These are phyloP conservation scores for Dascillus cervinus DNA, from an alignment of 2,888 invertebrate genomes.

Conservation along the genomic window DNA sequence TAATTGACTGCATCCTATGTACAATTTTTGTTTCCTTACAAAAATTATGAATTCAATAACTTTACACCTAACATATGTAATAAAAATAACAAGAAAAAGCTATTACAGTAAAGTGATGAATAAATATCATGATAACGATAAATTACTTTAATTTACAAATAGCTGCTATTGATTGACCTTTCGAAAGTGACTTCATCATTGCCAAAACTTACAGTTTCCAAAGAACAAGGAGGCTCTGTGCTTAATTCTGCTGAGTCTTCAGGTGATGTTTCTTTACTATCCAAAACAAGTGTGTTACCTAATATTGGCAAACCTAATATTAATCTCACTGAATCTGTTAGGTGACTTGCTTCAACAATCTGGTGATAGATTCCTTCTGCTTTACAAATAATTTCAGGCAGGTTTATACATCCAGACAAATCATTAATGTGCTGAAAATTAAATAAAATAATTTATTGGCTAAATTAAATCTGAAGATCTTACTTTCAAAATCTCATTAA, in stretches of 20 bases:
- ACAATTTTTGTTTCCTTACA: no score
- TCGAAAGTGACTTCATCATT: conserved; percentile 10
- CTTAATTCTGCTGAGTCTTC: conserved; percentile 6
- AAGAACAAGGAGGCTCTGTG: conserved; percentile 5
- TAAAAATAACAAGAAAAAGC: no score
- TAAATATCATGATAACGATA: background rate
- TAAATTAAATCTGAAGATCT: conserved; percentile 17
- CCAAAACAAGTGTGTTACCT: conserved; percentile 12
- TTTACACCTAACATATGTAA: no score
- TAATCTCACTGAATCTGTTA: conserved; percentile 63
- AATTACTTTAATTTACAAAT: conserved; percentile 5
- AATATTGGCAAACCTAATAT: conserved; percentile 57
- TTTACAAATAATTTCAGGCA: conserved; percentile 70
- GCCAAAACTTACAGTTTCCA: conserved; percentile 3
- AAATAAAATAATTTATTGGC: conserved; percentile 5
- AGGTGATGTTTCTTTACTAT: conserved; percentile 13
- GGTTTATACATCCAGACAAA: conserved; percentile 76
- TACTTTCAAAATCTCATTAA: conserved; percentile 93
- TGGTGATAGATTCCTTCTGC: conserved; percentile 93
- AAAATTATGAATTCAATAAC: no score
- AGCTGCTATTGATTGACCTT: conserved; percentile 7
- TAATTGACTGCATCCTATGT: no score
- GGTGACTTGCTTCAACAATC: conserved; percentile 60
- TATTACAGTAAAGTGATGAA: background rate
- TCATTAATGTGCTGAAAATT: conserved; percentile 86